Percentiles rank a stretch among this genome's conserved stretches.
Evolutionary conservation across 2,888 invertebrate genomes (phyloP).

Genomic region (Stenodera caucasica): DNA sequence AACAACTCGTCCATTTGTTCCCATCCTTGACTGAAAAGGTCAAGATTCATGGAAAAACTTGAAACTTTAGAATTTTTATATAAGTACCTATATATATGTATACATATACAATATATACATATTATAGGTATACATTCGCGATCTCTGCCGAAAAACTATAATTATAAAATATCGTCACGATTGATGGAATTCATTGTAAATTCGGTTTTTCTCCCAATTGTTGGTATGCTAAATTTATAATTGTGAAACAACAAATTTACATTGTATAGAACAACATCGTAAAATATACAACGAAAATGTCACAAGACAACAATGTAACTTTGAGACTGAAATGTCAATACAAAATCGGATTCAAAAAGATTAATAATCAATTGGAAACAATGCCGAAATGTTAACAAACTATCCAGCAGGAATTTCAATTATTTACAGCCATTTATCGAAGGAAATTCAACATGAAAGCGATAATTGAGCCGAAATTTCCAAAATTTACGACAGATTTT

Average conservation of each 20-base stretch:
- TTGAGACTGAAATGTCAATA: neutral
- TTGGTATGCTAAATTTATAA: neutral
- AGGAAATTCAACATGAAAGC: too few species aligned
- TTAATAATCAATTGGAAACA: neutral
- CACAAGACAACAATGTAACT: neutral
- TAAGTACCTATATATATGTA: neutral
- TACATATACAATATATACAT: neutral
- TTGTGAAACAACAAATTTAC: slow-evolving; percentile 6
- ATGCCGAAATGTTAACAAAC: slow-evolving; percentile 1
- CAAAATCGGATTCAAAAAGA: neutral
- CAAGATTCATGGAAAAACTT: neutral
- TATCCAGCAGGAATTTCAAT: neutral
- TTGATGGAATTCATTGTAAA: neutral
- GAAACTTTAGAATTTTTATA: neutral
- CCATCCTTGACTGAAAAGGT: slow-evolving; percentile 4
- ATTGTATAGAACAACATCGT: neutral
- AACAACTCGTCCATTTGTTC: neutral
- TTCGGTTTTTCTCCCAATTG: neutral
- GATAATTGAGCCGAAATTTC: too few species aligned
- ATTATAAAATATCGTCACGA: neutral
- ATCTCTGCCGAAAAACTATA: neutral
- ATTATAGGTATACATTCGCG: neutral
- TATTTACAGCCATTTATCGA: too few species aligned
- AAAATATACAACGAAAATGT: neutral
- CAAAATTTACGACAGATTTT: too few species aligned